These are phyloP conservation scores for Acanthopagrus latus DNA, from an alignment of 2,797 vertebrate genomes.

Conservation along the genomic window DNA sequence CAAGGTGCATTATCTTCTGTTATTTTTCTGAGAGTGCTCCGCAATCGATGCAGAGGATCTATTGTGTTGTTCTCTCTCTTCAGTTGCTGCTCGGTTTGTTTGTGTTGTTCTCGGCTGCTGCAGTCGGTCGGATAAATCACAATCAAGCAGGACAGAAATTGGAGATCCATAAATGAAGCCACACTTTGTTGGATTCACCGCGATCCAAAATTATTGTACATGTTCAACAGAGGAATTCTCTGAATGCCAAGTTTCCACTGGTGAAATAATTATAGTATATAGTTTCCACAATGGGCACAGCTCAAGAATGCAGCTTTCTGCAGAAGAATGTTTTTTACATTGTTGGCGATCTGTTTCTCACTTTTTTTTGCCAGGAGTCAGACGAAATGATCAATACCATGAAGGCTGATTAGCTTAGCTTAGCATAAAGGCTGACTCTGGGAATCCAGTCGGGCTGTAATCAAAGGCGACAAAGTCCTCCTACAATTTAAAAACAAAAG, in stretches of 20 bases:
- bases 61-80: constrained; percentile 24
- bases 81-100: constrained; percentile 12
- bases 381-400: background rate
- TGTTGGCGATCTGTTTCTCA: background rate
- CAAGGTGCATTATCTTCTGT: constrained; percentile 29
- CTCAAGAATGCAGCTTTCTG: background rate
- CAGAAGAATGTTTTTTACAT: background rate
- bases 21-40: constrained; percentile 27
- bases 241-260: constrained; percentile 6
- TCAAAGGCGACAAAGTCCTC: background rate
- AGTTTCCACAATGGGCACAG: background rate
- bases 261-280: constrained; percentile 8
- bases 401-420: background rate
- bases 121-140: constrained; percentile 38
- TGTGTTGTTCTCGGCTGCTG: constrained; percentile 4
- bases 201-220: background rate
- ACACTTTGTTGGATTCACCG: constrained; percentile 22
- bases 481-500: background rate
- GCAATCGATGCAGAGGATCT: constrained; percentile 51
- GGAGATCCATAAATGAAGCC: constrained; percentile 38
- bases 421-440: background rate
- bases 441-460: background rate
- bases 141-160: constrained; percentile 19
- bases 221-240: constrained; percentile 6
- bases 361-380: background rate